Conservation (phyloP, 2,797 vertebrate species). For the Myotis myotis region DNA sequence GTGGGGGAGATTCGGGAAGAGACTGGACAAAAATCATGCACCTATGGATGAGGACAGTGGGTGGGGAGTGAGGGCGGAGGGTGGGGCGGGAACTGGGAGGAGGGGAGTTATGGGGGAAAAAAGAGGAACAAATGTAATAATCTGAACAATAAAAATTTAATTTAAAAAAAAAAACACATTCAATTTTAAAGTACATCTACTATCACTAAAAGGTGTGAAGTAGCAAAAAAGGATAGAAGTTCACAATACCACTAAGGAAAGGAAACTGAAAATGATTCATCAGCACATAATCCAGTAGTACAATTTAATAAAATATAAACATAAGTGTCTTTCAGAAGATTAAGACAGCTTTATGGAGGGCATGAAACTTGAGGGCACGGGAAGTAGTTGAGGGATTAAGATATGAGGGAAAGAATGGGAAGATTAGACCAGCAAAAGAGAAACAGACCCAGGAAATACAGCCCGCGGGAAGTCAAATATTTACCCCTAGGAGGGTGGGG, state of each 20-base stretch:
- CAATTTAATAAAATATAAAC: neutral
- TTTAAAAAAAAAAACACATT: too few relatives aligned
- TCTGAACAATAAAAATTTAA: too few relatives aligned
- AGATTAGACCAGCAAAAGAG: neutral
- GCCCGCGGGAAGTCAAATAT: neutral
- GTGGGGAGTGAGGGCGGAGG: too few relatives aligned
- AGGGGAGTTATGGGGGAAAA: too few relatives aligned
- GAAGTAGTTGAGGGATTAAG: neutral
- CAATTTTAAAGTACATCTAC: neutral
- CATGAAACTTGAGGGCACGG: neutral
- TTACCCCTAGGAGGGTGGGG: neutral
- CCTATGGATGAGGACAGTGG: too few relatives aligned
- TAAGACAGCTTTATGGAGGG: neutral
- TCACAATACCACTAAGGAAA: neutral
- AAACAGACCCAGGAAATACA: neutral
- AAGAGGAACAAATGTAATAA: too few relatives aligned
- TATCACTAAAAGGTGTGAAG: neutral
- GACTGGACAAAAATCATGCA: too few relatives aligned
- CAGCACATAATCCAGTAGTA: neutral
- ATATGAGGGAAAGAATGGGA: neutral
- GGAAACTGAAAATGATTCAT: neutral
- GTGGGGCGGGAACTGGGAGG: too few relatives aligned
- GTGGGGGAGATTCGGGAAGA: too few relatives aligned
- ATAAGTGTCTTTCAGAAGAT: neutral
- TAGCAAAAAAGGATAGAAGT: neutral